Evolutionary conservation across 1,140 invertebrate species (phyloP).

Genomic region (Rhagoletis zephyria): DNA sequence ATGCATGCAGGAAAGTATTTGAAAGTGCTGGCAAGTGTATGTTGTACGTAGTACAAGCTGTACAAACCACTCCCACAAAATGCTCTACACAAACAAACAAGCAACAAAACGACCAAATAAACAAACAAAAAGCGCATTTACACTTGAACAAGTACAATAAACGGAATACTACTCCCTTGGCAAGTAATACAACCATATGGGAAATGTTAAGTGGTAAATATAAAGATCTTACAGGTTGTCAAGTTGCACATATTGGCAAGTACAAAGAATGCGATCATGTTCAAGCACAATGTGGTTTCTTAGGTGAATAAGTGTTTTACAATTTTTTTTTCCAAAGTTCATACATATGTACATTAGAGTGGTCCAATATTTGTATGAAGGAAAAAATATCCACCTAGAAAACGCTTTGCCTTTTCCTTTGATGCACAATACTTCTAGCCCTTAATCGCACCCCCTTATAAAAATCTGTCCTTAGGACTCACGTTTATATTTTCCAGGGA

Average conservation of each 20-base stretch:
- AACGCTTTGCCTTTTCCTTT: no score
- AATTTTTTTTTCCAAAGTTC: no score
- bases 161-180: slow-evolving; percentile 1
- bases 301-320: no score
- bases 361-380: no score
- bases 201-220: slow-evolving; percentile 28
- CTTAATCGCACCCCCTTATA: no score
- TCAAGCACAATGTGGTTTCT: no score
- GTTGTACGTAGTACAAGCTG: slow-evolving; percentile 1
- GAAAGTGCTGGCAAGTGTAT: slow-evolving; percentile 18
- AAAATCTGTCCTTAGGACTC: no score
- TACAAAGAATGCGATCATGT: not conserved
- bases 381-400: no score
- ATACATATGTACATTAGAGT: no score
- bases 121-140: slow-evolving; percentile 28
- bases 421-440: no score
- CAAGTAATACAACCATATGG: slow-evolving; percentile 4
- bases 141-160: not conserved
- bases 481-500: no score
- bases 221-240: not conserved
- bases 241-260: not conserved
- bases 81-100: slow-evolving; percentile 13
- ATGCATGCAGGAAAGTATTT: not conserved
- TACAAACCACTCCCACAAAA: not conserved
- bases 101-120: not conserved